Conservation (phyloP, 2,797 vertebrate species). For the Ptychobarbus kaznakovi region DNA sequence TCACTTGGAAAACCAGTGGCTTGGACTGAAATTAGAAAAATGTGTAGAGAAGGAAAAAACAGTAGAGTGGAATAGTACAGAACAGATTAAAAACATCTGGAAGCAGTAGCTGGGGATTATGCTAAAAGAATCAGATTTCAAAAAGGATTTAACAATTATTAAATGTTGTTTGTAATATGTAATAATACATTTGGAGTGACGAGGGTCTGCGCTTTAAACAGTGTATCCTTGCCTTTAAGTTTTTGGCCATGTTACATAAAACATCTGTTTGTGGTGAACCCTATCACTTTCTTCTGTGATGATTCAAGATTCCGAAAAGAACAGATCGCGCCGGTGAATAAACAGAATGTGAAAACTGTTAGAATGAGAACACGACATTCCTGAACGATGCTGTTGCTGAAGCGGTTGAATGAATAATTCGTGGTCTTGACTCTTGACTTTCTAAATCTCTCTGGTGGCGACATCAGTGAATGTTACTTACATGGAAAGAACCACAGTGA, state of each 20-base stretch:
- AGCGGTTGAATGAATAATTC: background rate
- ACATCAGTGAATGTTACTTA: slow-evolving; percentile 42
- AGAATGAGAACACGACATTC: background rate
- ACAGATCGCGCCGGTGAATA: background rate
- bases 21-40: background rate
- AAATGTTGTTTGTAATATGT: background rate
- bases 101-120: background rate
- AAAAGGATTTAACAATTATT: background rate
- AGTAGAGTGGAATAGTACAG: background rate
- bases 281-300: slow-evolving; percentile 1
- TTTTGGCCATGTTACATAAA: background rate
- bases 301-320: background rate
- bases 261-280: too few relatives aligned
- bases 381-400: background rate
- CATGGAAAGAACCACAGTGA: slow-evolving; percentile 23
- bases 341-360: background rate
- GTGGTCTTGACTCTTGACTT: background rate
- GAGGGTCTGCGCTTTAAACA: too few relatives aligned
- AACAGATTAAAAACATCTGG: slow-evolving; percentile 38
- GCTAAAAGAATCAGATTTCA: background rate
- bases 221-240: background rate
- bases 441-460: background rate
- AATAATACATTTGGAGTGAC: background rate
- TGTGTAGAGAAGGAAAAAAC: background rate
- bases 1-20: slow-evolving; percentile 32